phyloP scores from a whole-genome alignment of 1,140 invertebrate species.

The Steinernema feltiae region DNA sequence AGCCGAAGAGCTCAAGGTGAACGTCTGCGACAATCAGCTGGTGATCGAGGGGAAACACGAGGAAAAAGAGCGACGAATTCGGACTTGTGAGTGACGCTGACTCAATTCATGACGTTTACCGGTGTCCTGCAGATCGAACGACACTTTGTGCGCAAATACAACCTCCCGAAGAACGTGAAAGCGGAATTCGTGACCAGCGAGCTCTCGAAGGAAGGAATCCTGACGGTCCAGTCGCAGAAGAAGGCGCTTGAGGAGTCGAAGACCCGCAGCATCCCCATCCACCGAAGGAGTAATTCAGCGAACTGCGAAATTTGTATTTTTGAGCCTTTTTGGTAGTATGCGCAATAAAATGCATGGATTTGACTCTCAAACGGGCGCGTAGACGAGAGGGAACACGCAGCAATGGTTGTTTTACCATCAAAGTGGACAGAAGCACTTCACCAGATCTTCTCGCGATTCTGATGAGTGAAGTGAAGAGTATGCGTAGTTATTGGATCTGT shows the following conservation, averaged over 20 bases:
- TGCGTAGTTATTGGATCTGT: too few species aligned
- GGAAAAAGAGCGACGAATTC: conserved; percentile 43
- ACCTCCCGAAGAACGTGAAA: conserved; percentile 39
- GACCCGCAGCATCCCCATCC: conserved; percentile 45
- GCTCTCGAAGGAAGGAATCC: conserved; percentile 43
- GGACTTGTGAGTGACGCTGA: conserved; percentile 25
- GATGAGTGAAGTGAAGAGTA: too few species aligned
- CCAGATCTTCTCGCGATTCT: too few species aligned
- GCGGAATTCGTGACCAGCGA: conserved; percentile 43
- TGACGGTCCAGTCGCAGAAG: conserved; percentile 40
- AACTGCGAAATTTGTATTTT: too few species aligned
- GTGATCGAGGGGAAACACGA: conserved; percentile 47
- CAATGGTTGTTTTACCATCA: too few species aligned
- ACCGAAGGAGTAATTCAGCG: conserved; percentile 36
- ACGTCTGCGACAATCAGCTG: conserved; percentile 45
- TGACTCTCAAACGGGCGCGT: too few species aligned
- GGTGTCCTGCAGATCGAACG: conserved; percentile 36
- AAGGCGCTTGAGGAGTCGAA: conserved; percentile 36
- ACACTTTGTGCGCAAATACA: conserved; percentile 44
- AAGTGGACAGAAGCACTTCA: too few species aligned
- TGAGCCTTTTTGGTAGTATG: too few species aligned
- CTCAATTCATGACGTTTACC: background rate
- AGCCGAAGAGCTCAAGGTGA: conserved; percentile 47
- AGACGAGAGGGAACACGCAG: too few species aligned
- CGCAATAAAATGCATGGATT: too few species aligned